Percentiles rank a stretch among this genome's conserved stretches.
Evolutionary conservation across 2,797 vertebrate species (phyloP).

Genomic region (Lepilemur septentrionalis): DNA sequence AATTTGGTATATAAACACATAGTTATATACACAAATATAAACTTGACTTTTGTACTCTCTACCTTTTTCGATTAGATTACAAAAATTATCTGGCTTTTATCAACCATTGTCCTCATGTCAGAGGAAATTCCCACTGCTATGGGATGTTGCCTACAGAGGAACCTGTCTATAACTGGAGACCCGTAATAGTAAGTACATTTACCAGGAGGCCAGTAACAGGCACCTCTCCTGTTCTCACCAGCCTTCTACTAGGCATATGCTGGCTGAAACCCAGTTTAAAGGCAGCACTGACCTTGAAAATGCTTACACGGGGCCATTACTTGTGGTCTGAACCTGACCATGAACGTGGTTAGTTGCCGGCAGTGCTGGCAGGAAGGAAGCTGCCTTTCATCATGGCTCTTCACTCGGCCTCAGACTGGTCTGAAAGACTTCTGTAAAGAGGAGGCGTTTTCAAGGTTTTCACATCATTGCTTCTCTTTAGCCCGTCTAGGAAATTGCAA

Average conservation of each 20-base stretch:
- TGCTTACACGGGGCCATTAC: not conserved
- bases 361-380: not conserved
- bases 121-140: conserved; percentile 85
- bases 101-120: conserved; percentile 83
- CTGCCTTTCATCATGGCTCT: not conserved
- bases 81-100: conserved; percentile 87
- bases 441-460: not conserved
- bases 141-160: conserved; percentile 83
- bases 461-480: not conserved
- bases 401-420: not conserved
- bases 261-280: not conserved
- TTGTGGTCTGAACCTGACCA: not conserved
- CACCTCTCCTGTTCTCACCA: not conserved
- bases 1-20: not conserved
- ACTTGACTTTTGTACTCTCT: not conserved
- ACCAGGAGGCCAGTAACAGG: not conserved
- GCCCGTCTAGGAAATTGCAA: not conserved
- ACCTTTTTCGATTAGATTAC: conserved; percentile 84
- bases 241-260: not conserved
- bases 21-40: not conserved
- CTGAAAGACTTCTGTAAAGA: not conserved
- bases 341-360: not conserved
- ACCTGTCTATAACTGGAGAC: conserved; percentile 87
- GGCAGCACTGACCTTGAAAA: too few relatives aligned
- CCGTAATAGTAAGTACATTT: conserved; percentile 86